Conservation (phyloP, 1,140 invertebrate species). For the Camponotus floridanus region DNA sequence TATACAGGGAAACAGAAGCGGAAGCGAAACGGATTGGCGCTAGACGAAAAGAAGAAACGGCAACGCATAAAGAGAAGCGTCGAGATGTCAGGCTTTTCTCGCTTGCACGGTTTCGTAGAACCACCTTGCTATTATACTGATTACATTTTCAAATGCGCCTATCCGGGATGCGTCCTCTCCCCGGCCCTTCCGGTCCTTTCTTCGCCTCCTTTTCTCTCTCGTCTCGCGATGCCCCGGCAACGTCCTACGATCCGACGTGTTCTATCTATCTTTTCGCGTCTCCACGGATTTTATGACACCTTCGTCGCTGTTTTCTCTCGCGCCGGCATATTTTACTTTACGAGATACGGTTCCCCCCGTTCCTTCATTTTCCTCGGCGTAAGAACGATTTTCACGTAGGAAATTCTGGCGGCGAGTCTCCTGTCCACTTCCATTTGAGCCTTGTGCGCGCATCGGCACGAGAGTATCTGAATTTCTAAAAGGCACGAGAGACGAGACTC, state of each 20-base stretch:
- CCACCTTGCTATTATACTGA: conserved; percentile 77
- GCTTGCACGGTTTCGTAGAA: conserved; percentile 62
- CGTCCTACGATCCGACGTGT: conserved; percentile 45
- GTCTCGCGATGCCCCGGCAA: conserved; percentile 19
- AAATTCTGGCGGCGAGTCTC: conserved; percentile 1
- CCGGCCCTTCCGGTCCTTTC: conserved; percentile 28
- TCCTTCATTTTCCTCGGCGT: conserved; percentile 24
- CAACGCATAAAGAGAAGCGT: conserved; percentile 66
- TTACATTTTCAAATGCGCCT: conserved; percentile 77
- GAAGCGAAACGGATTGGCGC: conserved; percentile 28
- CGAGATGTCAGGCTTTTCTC: conserved; percentile 57
- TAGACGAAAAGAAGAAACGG: conserved; percentile 54
- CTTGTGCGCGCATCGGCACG: conserved; percentile 43
- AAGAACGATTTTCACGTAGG: conserved; percentile 37
- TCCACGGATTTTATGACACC: conserved; percentile 59
- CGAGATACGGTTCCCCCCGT: not conserved
- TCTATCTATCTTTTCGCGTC: conserved; percentile 54
- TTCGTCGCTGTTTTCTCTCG: conserved; percentile 19
- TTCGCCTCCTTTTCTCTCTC: conserved; percentile 42
- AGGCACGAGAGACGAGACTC: conserved; percentile 18
- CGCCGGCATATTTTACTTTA: conserved; percentile 25
- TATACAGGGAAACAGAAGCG: conserved; percentile 2
- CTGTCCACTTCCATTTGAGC: conserved; percentile 38
- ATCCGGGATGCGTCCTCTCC: conserved; percentile 8
- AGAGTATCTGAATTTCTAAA: conserved; percentile 62